Base-by-base conservation (phyloP, 2,888 invertebrate species). In the Pemphredon lugubris region DNA sequence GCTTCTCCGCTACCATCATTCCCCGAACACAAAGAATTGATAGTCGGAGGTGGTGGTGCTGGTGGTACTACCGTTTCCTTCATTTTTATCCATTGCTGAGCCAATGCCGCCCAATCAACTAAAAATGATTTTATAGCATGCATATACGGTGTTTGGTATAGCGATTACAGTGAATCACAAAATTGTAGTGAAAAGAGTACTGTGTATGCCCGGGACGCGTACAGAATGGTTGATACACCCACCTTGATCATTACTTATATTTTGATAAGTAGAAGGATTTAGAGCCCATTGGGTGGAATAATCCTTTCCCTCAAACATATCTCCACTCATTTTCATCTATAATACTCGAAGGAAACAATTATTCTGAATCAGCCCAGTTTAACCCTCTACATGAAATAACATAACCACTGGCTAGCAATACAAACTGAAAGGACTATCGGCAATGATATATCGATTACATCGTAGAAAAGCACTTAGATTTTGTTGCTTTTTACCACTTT, bases 81-180 rank as follows among this genome's bases (percentile, higher is more conserved):
- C 97, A 97, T 97, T 88, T 96, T 96, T 81, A 98, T 98, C 98
- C 98, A 98, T 93, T 98, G 98, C 88, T 98, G 97, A 21, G 98
- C 98, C 84, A 98, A 91, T 26, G 96, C 95, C 9, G 98, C 98
- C 98, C 98, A 98, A 90, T 98, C 98, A 67, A 98, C 98, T 93
- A 82, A 77, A 78, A n/a, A 58, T 13, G 18, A 39, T n/a, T n/a
- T n/a, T n/a, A n/a, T n/a, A n/a, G n/a, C n/a, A n/a, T n/a, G n/a
- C n/a, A n/a, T n/a, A n/a, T n/a, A n/a, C 44, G 50, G 1, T 88
- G 85, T 60, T 39, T 26, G 7, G 11, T 39, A 32, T 26, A n/a
- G 45, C 30, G 30, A 53, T 51, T 64, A 64, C 37, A 37, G n/a
- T n/a, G n/a, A 6, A 11, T 53, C 14, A 18, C 37, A 30, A 34